Evolutionary conservation across 2,888 invertebrate genomes (phyloP).

Genomic region (Keiferia lycopersicella): DNA sequence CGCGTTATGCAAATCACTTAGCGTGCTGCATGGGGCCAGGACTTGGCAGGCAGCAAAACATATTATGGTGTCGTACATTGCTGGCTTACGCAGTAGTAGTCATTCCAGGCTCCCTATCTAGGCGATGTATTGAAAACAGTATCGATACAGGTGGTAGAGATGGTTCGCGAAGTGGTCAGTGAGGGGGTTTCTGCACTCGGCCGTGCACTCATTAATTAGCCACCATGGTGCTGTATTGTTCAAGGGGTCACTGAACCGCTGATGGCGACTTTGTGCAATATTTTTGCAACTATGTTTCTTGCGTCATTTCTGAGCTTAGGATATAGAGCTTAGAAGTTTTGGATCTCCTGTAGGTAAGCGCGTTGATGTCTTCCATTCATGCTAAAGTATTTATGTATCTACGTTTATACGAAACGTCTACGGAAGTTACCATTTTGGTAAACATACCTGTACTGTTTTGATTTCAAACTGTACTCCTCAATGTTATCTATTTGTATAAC

Average conservation of each 20-base stretch:
- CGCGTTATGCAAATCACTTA: conserved; percentile 23
- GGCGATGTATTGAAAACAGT: background rate
- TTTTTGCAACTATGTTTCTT: conserved; percentile 11
- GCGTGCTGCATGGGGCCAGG: conserved; percentile 12
- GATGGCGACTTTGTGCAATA: conserved; percentile 9
- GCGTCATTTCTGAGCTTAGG: background rate
- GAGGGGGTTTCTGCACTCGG: conserved; percentile 15
- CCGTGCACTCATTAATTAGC: conserved; percentile 28
- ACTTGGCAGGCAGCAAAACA: background rate
- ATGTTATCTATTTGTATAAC: no score
- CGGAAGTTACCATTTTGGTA: no score
- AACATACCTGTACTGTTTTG: no score
- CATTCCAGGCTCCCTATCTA: background rate
- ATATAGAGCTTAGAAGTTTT: background rate
- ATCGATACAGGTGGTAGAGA: background rate
- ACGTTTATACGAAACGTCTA: no score
- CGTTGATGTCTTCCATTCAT: no score
- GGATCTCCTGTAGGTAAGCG: no score
- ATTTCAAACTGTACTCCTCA: no score
- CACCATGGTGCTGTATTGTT: conserved; percentile 22
- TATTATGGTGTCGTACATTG: background rate
- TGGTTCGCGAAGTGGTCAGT: conserved; percentile 1
- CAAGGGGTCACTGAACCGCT: conserved; percentile 11
- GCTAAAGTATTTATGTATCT: no score
- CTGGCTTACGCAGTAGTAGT: background rate